Base-by-base conservation (phyloP, 1,140 invertebrate species). In the Drosophila burlai region DNA sequence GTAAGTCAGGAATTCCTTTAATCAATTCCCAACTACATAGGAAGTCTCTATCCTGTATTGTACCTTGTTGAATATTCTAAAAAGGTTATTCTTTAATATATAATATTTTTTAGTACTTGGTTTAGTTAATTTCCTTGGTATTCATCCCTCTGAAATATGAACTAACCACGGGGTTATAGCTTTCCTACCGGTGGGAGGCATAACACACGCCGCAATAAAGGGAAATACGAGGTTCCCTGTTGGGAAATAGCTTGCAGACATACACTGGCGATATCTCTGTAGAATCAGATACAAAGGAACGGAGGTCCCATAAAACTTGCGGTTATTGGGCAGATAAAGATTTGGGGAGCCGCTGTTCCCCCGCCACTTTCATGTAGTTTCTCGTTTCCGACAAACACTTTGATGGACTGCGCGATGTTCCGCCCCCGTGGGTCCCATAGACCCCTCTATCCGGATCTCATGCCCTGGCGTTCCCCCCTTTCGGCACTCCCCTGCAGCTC, bases 361-460 rank as follows among this genome's bases (percentile, higher is more conserved):
- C 61, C 66, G 4, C 46, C 54, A 61, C 67, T 73, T 73, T 73
- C 40, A 73, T 73, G 69, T 73, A 72, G 69, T 72, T 72, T 73
- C 69, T 60, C 54, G 29, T 73, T 72, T 72, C 69, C 54, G 52
- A 50, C 52, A 72, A 73, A 43, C 69, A 73, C 69, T 73, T 73
- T 73, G 67, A 73, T 73, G 69, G 46, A 73, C 67, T 73, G 46
- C 24, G 3, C 31, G 54, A 42, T 73, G 67, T 46, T 72, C 24
- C 67, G 36, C 47, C 40, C 42, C 43, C 49, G 24, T n/a, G 40
- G 40, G 26, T 5, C 26, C 26, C 4, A 13, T 18, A 29, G 29
- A 54, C 11, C 18, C 34, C 52, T 18, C 50, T 6, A 24, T 10
- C n/a, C 11, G 3, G 13, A 2, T 13, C 15, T 16, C 38, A 40